Conservation (phyloP, 2,888 invertebrate species). For the Netelia melanura region DNA sequence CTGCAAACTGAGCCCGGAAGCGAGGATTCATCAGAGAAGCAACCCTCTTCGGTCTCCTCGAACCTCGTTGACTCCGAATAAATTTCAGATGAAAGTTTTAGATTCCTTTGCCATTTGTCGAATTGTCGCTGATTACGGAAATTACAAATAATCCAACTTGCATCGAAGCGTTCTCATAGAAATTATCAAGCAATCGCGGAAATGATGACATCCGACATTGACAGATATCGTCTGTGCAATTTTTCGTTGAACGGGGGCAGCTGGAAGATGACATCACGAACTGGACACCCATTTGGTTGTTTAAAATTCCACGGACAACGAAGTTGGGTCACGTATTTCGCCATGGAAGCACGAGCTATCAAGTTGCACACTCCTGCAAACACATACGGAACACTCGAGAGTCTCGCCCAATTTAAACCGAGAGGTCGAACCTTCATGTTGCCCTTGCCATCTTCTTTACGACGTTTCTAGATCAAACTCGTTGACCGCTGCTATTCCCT, state of each 20-base stretch:
- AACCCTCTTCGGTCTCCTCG: constrained; percentile 34
- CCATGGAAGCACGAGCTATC: constrained; percentile 37
- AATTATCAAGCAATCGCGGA: constrained; percentile 23
- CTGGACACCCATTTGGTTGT: constrained; percentile 31
- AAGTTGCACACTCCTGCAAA: constrained; percentile 16
- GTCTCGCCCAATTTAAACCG: constrained; percentile 61
- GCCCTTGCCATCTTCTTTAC: constrained; percentile 37
- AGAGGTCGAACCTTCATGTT: constrained; percentile 49
- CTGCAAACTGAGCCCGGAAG: constrained; percentile 36
- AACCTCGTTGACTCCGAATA: background rate
- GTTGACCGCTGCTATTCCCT: constrained; percentile 16
- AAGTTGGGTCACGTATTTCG: constrained; percentile 56
- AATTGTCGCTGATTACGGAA: background rate
- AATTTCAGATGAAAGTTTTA: background rate
- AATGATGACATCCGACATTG: constrained; percentile 39
- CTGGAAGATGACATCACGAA: constrained; percentile 55
- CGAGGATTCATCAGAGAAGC: constrained; percentile 36
- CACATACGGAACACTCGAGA: constrained; percentile 9
- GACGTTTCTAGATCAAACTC: constrained; percentile 41
- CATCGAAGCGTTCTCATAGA: background rate
- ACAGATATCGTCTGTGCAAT: constrained; percentile 23
- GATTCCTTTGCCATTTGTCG: background rate
- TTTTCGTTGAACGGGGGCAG: constrained; percentile 17
- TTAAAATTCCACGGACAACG: constrained; percentile 55
- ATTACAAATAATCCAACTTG: background rate